phyloP scores from a whole-genome alignment of 2,113 vertebrate genomes.

The Craseonycteris thonglongyai region DNA sequence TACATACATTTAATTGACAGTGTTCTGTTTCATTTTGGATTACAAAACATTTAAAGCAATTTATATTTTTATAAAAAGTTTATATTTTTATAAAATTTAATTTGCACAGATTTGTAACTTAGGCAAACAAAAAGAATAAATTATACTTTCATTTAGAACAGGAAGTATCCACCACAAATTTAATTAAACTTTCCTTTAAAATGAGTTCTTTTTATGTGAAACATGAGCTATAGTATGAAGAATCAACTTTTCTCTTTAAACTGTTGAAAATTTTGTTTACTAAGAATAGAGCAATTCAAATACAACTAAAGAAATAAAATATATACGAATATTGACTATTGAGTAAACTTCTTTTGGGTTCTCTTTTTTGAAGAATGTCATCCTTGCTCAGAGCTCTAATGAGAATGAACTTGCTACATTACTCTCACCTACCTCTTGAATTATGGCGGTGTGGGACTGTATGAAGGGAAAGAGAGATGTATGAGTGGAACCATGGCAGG shows the following conservation, averaged over 20 bases:
- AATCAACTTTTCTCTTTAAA: conserved; percentile 30
- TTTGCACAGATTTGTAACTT: not conserved
- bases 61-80: conserved; percentile 20
- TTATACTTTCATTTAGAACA: not conserved
- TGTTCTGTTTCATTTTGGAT: not conserved
- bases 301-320: not conserved
- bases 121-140: not conserved
- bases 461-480: not conserved
- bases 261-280: not conserved
- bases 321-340: not conserved
- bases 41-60: not conserved
- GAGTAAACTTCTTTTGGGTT: not conserved
- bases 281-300: conserved; percentile 19
- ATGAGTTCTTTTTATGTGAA: not conserved
- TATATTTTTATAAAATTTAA: conserved; percentile 29
- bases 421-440: not conserved
- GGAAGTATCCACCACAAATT: not conserved
- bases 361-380: not conserved
- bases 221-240: not conserved
- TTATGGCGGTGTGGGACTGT: not conserved
- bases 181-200: not conserved
- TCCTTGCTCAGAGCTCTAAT: not conserved
- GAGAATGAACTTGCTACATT: not conserved
- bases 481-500: not conserved
- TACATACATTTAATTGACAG: not conserved